Conservation (phyloP, 2,888 invertebrate species). For the Toxonevra muliebris region DNA sequence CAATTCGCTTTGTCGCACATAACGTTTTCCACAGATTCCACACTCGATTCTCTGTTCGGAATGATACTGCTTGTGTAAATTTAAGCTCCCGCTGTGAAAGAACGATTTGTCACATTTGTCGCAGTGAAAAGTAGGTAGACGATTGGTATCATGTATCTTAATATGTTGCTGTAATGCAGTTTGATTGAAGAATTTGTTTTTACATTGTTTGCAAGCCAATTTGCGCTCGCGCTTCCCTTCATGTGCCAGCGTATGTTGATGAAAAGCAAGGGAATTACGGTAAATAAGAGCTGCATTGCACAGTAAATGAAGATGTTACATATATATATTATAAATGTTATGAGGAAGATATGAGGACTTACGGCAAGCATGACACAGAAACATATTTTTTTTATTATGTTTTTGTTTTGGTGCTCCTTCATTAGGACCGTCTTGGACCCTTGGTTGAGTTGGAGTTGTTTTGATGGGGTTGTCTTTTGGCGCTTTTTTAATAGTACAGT, state of each 20-base stretch:
- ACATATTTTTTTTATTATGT: too few relatives aligned
- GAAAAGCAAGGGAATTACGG: neutral
- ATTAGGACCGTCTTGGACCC: too few relatives aligned
- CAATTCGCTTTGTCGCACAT: neutral
- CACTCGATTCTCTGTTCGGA: neutral
- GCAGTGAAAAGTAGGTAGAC: neutral
- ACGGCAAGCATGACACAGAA: too few relatives aligned
- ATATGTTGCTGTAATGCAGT: neutral
- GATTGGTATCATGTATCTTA: neutral
- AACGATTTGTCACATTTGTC: neutral
- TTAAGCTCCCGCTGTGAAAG: neutral
- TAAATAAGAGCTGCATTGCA: too few relatives aligned
- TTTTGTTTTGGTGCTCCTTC: too few relatives aligned
- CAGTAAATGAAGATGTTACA: too few relatives aligned
- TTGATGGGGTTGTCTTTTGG: too few relatives aligned
- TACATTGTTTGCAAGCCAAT: neutral
- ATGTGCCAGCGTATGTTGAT: neutral
- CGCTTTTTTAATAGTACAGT: too few relatives aligned
- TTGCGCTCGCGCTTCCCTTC: neutral
- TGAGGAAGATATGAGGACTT: too few relatives aligned
- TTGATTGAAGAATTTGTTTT: neutral
- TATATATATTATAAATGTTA: too few relatives aligned
- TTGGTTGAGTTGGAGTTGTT: too few relatives aligned
- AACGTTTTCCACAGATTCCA: neutral
- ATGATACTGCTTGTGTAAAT: neutral